Evolutionary conservation across 2,797 vertebrate species (phyloP).

Genomic region (Natrix natrix): DNA sequence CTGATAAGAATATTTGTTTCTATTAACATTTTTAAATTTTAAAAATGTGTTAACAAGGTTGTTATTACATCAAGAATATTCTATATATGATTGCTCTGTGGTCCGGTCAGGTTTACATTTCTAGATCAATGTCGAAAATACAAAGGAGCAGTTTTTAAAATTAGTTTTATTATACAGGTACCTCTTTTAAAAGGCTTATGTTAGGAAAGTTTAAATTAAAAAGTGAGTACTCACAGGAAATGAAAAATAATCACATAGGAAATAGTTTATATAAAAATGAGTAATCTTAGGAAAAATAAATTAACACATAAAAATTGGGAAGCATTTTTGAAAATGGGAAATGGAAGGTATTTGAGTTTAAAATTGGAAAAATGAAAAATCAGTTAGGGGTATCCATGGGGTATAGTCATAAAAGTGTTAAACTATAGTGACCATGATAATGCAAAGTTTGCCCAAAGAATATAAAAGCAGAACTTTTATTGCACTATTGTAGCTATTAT

Average conservation of each 20-base stretch:
- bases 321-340: neutral
- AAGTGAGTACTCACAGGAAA: neutral
- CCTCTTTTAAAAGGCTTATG: neutral
- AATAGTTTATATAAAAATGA: neutral
- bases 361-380: neutral
- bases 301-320: neutral
- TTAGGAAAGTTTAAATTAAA: neutral
- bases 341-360: neutral
- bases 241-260: neutral
- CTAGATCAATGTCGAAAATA: neutral
- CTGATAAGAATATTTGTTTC: neutral
- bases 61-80: neutral
- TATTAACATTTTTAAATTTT: neutral
- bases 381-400: neutral
- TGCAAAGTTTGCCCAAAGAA: neutral
- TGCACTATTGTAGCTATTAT: neutral
- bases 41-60: neutral
- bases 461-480: neutral
- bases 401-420: neutral
- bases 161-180: neutral
- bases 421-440: neutral
- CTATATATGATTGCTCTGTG: neutral
- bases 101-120: neutral
- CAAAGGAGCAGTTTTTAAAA: neutral
- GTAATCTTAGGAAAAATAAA: neutral